Evolutionary conservation across 2,888 invertebrate species (phyloP), one percentile per base, ranked within the genome.

Genomic region (Melinaea marsaeus): DNA sequence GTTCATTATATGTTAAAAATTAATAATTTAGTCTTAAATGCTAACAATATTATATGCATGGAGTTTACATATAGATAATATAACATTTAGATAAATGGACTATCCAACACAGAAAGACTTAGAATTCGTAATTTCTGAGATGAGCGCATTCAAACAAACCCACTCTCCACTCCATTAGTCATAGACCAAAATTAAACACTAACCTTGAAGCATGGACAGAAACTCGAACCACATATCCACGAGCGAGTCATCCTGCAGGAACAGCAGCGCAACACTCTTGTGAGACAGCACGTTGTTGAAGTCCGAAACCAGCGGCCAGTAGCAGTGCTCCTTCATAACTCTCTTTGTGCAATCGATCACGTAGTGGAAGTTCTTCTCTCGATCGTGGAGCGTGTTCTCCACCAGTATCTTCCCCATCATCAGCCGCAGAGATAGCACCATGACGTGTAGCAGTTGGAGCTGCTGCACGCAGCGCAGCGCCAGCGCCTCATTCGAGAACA

Each of bases 301-400:
- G 88, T 99, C 99, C 0, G 98, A 98, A 46, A 99, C 98, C 6
- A 99, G 92, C 0, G 99, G 98, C 99, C 99, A 99, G 84, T 98
- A 99, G 86, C 98, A 98, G 83, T 99, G 99, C 79, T 98, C 97
- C 88, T 97, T 98, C 97, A 99, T 98, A 33, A 98, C 96, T 65
- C 95, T 93, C 70, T 95, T 93, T 13, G 95, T 95, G 81, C 99
- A 99, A 82, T 98, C 97, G 58, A 99, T 98, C 33, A 98, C 98
- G 76, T 93, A 94, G 84, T 98, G 98, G 76, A 94, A 95, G 82
- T 97, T 97, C 77, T 93, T 94, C 33, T 92, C 92, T 2, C 94
- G 93, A 86, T 95, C 95, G 82, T 97, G 97, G 58, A 98, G 85
- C 0, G 95, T 95, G 83, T 96, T 97, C 78, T 94, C 95, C 63